Conservation (phyloP, 2,797 vertebrate genomes). For the Galaxias olidus region DNA sequence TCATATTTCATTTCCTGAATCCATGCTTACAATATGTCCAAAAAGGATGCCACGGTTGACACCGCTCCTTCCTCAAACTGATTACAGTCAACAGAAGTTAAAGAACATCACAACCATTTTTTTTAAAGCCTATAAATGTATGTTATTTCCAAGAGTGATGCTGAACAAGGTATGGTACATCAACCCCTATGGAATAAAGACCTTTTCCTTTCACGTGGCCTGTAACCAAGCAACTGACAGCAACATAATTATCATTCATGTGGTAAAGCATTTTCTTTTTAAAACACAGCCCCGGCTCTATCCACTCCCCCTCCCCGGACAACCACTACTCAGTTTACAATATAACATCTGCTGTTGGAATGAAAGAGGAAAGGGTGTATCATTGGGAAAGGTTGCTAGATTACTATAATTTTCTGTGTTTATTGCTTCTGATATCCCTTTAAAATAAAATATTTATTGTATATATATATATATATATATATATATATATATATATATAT, state of each 20-base stretch:
- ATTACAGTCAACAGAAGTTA: background rate
- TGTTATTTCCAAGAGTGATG: background rate
- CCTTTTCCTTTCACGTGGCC: slow-evolving; percentile 23
- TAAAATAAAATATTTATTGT: too few species aligned
- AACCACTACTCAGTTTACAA: slow-evolving; percentile 11
- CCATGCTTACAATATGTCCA: background rate
- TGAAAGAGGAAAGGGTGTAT: slow-evolving; percentile 3
- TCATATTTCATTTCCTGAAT: background rate
- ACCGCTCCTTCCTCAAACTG: background rate
- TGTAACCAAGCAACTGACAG: slow-evolving; percentile 49
- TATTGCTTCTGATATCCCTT: slow-evolving; percentile 3
- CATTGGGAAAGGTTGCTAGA: slow-evolving; percentile 13
- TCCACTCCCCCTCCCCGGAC: background rate
- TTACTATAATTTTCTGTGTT: slow-evolving; percentile 28
- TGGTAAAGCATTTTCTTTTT: slow-evolving; percentile 46
- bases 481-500: background rate
- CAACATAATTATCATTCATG: slow-evolving; percentile 48
- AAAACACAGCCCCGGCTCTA: slow-evolving; percentile 25
- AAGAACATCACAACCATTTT: background rate
- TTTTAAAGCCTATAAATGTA: background rate
- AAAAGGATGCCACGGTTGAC: background rate
- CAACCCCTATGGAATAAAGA: slow-evolving; percentile 29
- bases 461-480: background rate
- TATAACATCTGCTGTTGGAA: slow-evolving; percentile 26
- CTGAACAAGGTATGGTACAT: background rate